Evolutionary conservation across 1,140 invertebrate genomes (phyloP).

Genomic region (Trichonephila inaurata): DNA sequence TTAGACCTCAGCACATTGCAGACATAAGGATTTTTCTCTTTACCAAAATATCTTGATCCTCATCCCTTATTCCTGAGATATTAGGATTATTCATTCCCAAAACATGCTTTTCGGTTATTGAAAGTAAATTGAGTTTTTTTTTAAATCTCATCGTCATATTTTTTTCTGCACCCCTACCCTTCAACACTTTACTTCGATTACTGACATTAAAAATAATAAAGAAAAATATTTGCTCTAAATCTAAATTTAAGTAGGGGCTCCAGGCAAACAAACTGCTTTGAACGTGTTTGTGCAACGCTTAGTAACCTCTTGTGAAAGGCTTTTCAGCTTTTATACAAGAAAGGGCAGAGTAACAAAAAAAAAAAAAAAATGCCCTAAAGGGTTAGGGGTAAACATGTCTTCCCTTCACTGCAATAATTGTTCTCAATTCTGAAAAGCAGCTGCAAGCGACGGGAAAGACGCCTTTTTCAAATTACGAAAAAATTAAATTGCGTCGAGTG

Average conservation of each 20-base stretch:
- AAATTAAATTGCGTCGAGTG: conserved; percentile 37
- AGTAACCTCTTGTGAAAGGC: conserved; percentile 57
- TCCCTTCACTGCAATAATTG: conserved; percentile 47
- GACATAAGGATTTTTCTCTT: too few relatives aligned
- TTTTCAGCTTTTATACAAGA: conserved; percentile 24
- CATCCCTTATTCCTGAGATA: neutral
- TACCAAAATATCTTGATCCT: neutral
- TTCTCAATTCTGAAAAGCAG: conserved; percentile 52
- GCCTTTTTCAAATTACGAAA: conserved; percentile 64
- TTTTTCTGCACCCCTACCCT: neutral
- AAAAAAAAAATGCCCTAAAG: conserved; percentile 54
- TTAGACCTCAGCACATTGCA: too few relatives aligned
- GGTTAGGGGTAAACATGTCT: conserved; percentile 44
- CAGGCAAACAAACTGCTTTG: conserved; percentile 43
- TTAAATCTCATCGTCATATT: neutral
- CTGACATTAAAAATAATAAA: conserved; percentile 65
- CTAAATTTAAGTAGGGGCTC: conserved; percentile 61
- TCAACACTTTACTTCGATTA: conserved; percentile 40
- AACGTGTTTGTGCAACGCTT: conserved; percentile 47
- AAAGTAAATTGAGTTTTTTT: conserved; percentile 47
- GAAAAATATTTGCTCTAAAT: conserved; percentile 64
- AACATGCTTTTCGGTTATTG: conserved; percentile 49
- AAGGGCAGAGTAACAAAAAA: conserved; percentile 32
- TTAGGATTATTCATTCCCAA: neutral
- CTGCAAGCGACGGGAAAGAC: conserved; percentile 46